Evolutionary conservation across 2,113 vertebrate genomes (phyloP).

Genomic region (Vimba vimba): DNA sequence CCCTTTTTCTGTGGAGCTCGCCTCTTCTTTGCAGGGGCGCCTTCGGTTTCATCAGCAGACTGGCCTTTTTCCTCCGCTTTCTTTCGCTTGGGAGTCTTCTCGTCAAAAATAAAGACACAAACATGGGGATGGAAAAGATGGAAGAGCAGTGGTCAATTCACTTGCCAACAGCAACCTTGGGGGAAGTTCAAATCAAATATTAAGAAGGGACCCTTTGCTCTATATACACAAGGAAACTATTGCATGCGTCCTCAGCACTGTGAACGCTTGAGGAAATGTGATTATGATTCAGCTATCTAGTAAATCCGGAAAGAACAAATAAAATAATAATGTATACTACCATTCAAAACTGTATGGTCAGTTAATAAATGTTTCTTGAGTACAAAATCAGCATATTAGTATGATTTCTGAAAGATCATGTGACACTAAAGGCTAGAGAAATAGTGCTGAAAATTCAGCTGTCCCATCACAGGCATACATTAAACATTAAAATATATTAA

Average conservation of each 20-base stretch:
- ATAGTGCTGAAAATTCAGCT: not conserved
- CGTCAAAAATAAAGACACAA: not conserved
- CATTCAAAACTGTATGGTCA: not conserved
- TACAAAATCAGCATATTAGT: not conserved
- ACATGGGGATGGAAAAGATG: not conserved
- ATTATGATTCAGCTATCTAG: conserved; percentile 46
- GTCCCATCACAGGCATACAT: not conserved
- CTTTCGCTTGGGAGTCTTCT: conserved; percentile 68
- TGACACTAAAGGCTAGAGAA: not conserved
- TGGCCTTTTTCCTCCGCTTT: conserved; percentile 32
- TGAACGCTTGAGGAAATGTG: conserved; percentile 43
- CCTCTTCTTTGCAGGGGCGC: conserved; percentile 63
- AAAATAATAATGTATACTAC: conserved; percentile 18
- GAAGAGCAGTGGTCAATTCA: conserved; percentile 50
- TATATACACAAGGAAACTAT: conserved; percentile 32
- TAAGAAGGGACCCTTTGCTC: conserved; percentile 46
- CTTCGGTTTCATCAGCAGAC: conserved; percentile 49
- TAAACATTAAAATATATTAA: not conserved
- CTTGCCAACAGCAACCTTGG: conserved; percentile 45
- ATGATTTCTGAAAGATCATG: not conserved
- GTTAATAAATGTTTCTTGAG: not conserved
- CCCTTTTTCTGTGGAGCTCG: conserved; percentile 57
- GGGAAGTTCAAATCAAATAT: conserved; percentile 46
- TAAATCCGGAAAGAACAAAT: conserved; percentile 15
- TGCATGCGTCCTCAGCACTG: conserved; percentile 26